A percentile compares a stretch with the other conserved stretches of the same genome.
phyloP scores from a whole-genome alignment of 1,140 invertebrate genomes.

The Psilanteris sp. region DNA sequence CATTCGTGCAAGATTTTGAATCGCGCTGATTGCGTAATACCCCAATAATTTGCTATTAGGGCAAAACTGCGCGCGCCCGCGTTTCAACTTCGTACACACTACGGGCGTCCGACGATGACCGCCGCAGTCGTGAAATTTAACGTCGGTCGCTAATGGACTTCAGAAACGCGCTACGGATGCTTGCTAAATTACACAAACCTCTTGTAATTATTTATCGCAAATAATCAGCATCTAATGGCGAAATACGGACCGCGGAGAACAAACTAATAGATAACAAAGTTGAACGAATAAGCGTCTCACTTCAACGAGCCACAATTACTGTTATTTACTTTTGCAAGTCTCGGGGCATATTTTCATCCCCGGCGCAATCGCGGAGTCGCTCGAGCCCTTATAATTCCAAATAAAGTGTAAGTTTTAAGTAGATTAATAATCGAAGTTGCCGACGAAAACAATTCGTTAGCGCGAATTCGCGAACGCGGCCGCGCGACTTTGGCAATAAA shows the following conservation, averaged over 20 bases:
- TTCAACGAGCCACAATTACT: background rate
- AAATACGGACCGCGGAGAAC: background rate
- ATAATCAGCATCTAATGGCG: constrained; percentile 4
- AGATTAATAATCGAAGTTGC: constrained; percentile 18
- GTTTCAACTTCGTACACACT: background rate
- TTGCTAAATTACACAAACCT: constrained; percentile 6
- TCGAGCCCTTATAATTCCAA: background rate
- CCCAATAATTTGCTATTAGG: constrained; percentile 6
- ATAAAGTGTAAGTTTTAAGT: constrained; percentile 10
- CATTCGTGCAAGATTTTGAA: no score
- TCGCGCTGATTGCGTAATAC: no score
- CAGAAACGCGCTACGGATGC: constrained; percentile 12
- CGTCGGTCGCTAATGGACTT: constrained; percentile 19
- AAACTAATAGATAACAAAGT: constrained; percentile 20
- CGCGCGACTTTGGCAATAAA: no score
- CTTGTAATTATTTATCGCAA: constrained; percentile 17
- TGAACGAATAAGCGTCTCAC: constrained; percentile 3
- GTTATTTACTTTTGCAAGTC: constrained; percentile 12
- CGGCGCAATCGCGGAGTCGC: background rate
- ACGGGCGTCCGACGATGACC: background rate
- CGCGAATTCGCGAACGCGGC: no score
- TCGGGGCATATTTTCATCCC: no score
- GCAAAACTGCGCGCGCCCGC: background rate
- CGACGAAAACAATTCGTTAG: constrained; percentile 3
- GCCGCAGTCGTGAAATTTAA: constrained; percentile 1